Evolutionary conservation across 2,797 vertebrate species (phyloP).

Genomic region (Bradypodion pumilum): DNA sequence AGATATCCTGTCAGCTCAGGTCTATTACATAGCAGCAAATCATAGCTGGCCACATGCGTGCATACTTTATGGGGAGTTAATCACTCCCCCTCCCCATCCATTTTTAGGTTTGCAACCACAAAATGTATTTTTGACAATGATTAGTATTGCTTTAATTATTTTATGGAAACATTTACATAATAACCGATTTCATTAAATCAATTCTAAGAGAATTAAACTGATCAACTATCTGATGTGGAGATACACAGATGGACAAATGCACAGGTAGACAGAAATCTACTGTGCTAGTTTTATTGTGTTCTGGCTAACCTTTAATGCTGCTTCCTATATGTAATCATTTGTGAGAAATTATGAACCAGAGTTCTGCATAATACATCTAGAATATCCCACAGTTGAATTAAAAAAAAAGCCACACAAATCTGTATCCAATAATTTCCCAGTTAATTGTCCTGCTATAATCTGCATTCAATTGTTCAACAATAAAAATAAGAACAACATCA

Average conservation of each 20-base stretch:
- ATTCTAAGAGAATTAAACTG: neutral
- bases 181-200: neutral
- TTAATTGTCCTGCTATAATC: conserved; percentile 63
- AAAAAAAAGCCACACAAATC: conserved; percentile 50
- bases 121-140: neutral
- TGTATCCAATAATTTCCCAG: conserved; percentile 52
- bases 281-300: neutral
- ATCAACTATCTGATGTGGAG: neutral
- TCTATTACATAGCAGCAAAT: too few relatives aligned
- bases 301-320: neutral
- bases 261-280: too few relatives aligned
- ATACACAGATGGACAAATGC: neutral
- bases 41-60: too few relatives aligned
- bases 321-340: neutral
- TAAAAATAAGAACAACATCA: conserved; percentile 34
- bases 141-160: neutral
- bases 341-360: conserved; percentile 52
- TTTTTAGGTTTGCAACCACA: neutral
- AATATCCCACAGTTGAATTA: conserved; percentile 46
- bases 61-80: neutral
- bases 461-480: conserved; percentile 64
- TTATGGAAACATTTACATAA: neutral
- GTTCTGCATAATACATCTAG: conserved; percentile 54
- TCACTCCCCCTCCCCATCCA: neutral
- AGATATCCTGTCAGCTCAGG: too few relatives aligned